Percentiles rank a stretch among this genome's conserved stretches.
These are phyloP conservation scores for Lasioglossum calceatum DNA, from an alignment of 2,888 invertebrate species.

Conservation along the genomic window DNA sequence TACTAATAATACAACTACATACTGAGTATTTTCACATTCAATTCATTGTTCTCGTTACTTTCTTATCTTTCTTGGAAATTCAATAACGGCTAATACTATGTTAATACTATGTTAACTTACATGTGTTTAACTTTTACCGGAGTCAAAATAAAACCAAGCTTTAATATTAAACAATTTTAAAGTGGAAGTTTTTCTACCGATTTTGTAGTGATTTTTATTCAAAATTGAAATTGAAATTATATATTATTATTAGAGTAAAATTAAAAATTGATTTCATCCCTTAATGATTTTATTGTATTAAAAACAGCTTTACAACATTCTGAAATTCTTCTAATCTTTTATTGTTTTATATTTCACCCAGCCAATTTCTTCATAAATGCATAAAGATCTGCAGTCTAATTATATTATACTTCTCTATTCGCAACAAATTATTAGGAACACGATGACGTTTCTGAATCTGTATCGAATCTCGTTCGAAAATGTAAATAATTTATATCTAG, in stretches of 20 bases:
- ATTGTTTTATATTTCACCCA: no score
- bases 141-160: background rate
- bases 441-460: slow-evolving; percentile 31
- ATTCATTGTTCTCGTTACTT: background rate
- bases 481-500: background rate
- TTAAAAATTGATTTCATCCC: no score
- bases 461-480: slow-evolving; percentile 41
- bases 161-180: background rate
- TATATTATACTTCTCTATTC: background rate
- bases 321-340: no score
- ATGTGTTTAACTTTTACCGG: background rate
- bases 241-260: background rate
- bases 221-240: background rate
- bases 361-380: no score
- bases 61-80: background rate
- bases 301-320: no score
- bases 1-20: background rate
- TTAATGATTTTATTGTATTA: no score
- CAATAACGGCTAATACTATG: background rate
- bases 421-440: background rate
- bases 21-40: background rate
- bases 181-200: background rate
- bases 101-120: background rate
- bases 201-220: background rate
- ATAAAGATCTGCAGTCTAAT: no score